Evolutionary conservation across 2,797 vertebrate genomes (phyloP).

Genomic region (Knipowitschia caucasica): DNA sequence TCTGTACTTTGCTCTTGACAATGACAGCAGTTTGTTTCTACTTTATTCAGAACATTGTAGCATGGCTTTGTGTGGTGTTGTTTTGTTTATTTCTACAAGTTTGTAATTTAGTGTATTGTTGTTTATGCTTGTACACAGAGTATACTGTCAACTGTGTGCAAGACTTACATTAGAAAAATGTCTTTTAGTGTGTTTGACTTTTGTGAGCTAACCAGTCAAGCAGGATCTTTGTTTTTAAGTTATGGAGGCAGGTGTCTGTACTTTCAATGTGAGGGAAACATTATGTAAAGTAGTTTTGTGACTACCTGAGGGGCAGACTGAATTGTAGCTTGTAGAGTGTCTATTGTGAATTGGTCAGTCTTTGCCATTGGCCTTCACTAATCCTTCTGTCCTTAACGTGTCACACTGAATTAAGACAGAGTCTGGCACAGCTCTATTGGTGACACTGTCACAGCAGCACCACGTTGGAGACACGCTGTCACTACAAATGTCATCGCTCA

Average conservation of each 20-base stretch:
- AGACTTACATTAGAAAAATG: constrained; percentile 8
- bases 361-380: constrained; percentile 42
- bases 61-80: constrained; percentile 8
- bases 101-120: constrained; percentile 15
- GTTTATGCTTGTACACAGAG: constrained; percentile 13
- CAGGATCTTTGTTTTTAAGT: constrained; percentile 54
- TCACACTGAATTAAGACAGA: constrained; percentile 66
- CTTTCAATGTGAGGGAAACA: constrained; percentile 5
- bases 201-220: constrained; percentile 58
- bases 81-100: constrained; percentile 6
- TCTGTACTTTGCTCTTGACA: constrained; percentile 25
- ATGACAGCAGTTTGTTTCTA: constrained; percentile 33
- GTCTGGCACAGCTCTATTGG: constrained; percentile 59
- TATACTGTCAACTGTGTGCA: constrained; percentile 1
- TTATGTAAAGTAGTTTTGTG: not conserved
- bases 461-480: constrained; percentile 59
- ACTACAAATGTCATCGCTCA: constrained; percentile 65
- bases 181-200: constrained; percentile 33
- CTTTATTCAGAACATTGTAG: not conserved
- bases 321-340: constrained; percentile 14
- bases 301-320: not conserved
- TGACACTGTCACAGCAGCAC: constrained; percentile 56
- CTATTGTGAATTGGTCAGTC: constrained; percentile 26
- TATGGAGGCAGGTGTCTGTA: constrained; percentile 35
- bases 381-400: constrained; percentile 62